These are phyloP conservation scores for Empis livida DNA, from an alignment of 2,888 invertebrate genomes.

Conservation along the genomic window DNA sequence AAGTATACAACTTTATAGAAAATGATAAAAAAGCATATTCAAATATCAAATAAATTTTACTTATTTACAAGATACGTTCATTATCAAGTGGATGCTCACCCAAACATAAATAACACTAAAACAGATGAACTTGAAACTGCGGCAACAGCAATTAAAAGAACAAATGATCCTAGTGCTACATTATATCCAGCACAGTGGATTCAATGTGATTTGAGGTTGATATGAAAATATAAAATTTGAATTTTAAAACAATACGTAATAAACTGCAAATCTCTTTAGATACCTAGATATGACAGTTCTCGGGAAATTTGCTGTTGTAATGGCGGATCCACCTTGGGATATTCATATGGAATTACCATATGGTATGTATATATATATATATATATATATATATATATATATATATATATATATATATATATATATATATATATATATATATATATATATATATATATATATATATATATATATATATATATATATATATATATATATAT, in stretches of 20 bases:
- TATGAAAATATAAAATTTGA: constrained; percentile 24
- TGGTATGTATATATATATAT: constrained; percentile 38
- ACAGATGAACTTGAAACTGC: constrained; percentile 26
- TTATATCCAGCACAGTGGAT: constrained; percentile 91
- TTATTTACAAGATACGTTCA: constrained; percentile 67
- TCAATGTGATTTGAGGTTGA: constrained; percentile 84
- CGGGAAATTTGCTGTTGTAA: constrained; percentile 96
- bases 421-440: too few species aligned
- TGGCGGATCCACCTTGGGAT: constrained; percentile 99
- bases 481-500: too few species aligned
- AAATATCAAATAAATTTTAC: neutral
- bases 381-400: too few species aligned
- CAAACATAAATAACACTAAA: constrained; percentile 31
- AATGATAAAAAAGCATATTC: neutral
- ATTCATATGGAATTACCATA: constrained; percentile 99
- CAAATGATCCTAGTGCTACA: constrained; percentile 41
- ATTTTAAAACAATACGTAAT: neutral
- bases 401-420: too few species aligned
- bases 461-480: too few species aligned
- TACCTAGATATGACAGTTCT: constrained; percentile 34
- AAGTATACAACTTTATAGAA: constrained; percentile 45
- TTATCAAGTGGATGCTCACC: constrained; percentile 79
- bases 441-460: too few species aligned
- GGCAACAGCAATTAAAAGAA: constrained; percentile 21
- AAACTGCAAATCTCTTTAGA: constrained; percentile 5